These are phyloP conservation scores for Psix sp. DNA, from an alignment of 1,140 invertebrate species.

Conservation along the genomic window DNA sequence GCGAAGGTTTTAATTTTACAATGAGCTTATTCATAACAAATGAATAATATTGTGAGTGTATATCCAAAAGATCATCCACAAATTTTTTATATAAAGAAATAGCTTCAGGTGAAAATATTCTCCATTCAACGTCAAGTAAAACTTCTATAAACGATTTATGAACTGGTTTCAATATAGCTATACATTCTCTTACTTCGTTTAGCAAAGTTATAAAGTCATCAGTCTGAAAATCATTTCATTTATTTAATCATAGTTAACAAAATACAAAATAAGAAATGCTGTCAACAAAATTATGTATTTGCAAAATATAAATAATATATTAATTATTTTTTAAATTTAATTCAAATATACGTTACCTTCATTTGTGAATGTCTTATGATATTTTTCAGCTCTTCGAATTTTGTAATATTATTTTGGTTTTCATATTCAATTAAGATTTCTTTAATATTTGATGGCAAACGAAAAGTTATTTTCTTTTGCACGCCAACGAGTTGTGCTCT, in stretches of 20 bases:
- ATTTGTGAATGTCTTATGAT: conserved; percentile 69
- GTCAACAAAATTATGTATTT: conserved; percentile 4
- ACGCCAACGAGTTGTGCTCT: conserved; percentile 58
- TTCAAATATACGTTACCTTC: conserved; percentile 60
- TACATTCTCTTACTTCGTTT: conserved; percentile 77
- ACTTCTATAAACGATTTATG: conserved; percentile 81
- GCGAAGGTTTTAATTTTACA: conserved; percentile 27
- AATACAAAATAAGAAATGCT: conserved; percentile 8
- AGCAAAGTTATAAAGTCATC: conserved; percentile 78
- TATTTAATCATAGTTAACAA: conserved; percentile 8
- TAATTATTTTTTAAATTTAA: neutral
- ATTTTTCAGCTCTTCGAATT: conserved; percentile 72
- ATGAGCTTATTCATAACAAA: conserved; percentile 79
- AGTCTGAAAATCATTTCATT: conserved; percentile 73
- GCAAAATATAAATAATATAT: conserved; percentile 23
- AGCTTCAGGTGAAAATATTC: conserved; percentile 72
- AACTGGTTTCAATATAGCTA: conserved; percentile 78
- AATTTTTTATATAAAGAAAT: conserved; percentile 80
- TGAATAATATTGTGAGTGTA: conserved; percentile 80
- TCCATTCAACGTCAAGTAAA: conserved; percentile 80
- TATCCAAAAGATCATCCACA: conserved; percentile 80
- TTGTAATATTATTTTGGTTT: conserved; percentile 55
- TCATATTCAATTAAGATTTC: conserved; percentile 66
- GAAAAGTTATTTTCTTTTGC: conserved; percentile 66
- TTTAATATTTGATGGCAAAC: conserved; percentile 69